phyloP scores from a whole-genome alignment of 2,888 invertebrate genomes.

The Eupsilia transversa region DNA sequence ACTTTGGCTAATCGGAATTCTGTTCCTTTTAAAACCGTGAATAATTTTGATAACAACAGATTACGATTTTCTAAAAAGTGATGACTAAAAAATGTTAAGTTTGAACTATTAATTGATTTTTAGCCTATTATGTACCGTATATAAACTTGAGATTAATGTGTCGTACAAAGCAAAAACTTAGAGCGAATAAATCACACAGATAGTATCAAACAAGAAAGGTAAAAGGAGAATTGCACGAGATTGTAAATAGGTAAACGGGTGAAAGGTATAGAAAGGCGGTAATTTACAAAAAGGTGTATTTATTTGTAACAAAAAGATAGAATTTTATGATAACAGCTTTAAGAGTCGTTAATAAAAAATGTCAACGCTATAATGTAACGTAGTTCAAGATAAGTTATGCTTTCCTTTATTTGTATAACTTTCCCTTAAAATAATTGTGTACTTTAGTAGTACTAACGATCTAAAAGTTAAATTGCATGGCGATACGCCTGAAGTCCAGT shows the following conservation, averaged over 20 bases:
- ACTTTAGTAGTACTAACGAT: neutral
- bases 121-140: slow-evolving; percentile 48
- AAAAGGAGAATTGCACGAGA: slow-evolving; percentile 57
- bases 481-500: neutral
- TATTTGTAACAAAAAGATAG: slow-evolving; percentile 53
- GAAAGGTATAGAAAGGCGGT: slow-evolving; percentile 74
- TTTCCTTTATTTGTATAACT: slow-evolving; percentile 13
- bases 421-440: slow-evolving; percentile 14
- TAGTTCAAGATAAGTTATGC: slow-evolving; percentile 7
- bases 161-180: slow-evolving; percentile 15
- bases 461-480: neutral
- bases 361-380: slow-evolving; percentile 32
- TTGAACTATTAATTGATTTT: slow-evolving; percentile 42
- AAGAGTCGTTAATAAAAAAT: slow-evolving; percentile 40
- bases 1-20: slow-evolving; percentile 46
- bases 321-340: slow-evolving; percentile 43
- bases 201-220: slow-evolving; percentile 54
- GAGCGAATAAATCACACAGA: slow-evolving; percentile 36
- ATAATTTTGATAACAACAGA: slow-evolving; percentile 41
- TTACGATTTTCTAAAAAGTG: slow-evolving; percentile 48
- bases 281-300: slow-evolving; percentile 55
- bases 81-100: slow-evolving; percentile 49
- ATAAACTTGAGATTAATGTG: slow-evolving; percentile 32
- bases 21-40: slow-evolving; percentile 54
- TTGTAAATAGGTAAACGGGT: slow-evolving; percentile 66